These are phyloP conservation scores for Cassiopea xamachana DNA, from an alignment of 30 jellyfish, hydroid and myxozoan genomes.

Conservation along the genomic window DNA sequence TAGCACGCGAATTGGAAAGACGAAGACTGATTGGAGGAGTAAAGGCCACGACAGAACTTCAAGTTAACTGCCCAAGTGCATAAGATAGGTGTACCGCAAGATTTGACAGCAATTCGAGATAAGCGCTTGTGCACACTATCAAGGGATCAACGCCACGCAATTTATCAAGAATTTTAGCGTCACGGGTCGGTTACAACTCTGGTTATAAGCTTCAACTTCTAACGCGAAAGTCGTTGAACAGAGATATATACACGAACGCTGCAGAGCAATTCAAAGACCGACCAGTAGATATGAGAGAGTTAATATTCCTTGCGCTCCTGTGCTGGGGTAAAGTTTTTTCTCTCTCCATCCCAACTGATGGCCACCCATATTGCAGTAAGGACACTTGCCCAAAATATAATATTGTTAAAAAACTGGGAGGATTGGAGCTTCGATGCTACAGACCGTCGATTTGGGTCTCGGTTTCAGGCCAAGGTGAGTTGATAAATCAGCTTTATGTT, in stretches of 20 bases:
- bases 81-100: neutral
- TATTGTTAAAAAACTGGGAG: slow-evolving; percentile 9
- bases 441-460: slow-evolving; percentile 71
- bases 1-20: neutral
- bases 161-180: neutral
- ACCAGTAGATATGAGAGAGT: slow-evolving; percentile 15
- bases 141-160: neutral
- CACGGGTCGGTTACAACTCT: neutral
- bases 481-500: neutral
- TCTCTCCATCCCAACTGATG: slow-evolving; percentile 25
- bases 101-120: neutral
- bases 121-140: neutral
- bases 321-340: slow-evolving; percentile 21
- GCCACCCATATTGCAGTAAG: slow-evolving; percentile 11
- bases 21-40: neutral
- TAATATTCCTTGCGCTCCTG: neutral
- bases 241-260: neutral
- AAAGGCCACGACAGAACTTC: neutral
- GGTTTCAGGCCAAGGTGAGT: slow-evolving; percentile 68
- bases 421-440: slow-evolving; percentile 70
- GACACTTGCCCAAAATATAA: slow-evolving; percentile 53
- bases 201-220: neutral
- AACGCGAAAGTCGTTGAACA: neutral
- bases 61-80: neutral
- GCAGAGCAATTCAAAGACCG: neutral